phyloP scores from a whole-genome alignment of 2,113 vertebrate species.

The Balaeniceps rex region DNA sequence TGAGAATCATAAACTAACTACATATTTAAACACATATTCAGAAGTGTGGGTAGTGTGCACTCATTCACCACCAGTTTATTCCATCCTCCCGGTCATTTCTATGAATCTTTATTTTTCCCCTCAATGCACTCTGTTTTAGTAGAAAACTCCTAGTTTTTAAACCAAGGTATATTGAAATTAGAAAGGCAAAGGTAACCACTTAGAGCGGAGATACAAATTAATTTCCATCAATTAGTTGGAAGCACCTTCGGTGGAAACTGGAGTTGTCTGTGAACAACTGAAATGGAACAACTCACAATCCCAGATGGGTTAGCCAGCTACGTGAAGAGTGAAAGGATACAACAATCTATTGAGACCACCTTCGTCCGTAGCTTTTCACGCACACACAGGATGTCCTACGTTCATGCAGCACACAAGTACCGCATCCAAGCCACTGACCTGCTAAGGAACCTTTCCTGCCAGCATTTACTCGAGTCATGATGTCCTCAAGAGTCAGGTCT shows the following conservation, averaged over 20 bases:
- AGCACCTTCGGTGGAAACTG: not conserved
- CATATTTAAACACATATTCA: not conserved
- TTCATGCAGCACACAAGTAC: not conserved
- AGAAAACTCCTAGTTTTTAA: not conserved
- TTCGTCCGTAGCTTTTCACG: not conserved
- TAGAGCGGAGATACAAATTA: not conserved
- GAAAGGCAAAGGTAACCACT: not conserved
- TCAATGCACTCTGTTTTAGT: not conserved
- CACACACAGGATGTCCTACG: too few species aligned
- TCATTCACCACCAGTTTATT: not conserved
- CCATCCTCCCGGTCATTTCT: not conserved
- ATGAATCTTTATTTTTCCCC: not conserved
- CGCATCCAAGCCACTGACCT: slow-evolving; percentile 68
- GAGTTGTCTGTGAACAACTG: not conserved
- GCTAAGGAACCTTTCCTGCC: slow-evolving; percentile 88
- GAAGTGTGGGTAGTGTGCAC: not conserved
- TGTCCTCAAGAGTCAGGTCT: slow-evolving; percentile 89
- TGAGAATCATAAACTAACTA: not conserved
- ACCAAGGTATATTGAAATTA: not conserved
- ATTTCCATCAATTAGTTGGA: not conserved
- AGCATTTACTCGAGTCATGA: slow-evolving; percentile 90
- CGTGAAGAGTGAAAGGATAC: not conserved
- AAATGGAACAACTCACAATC: not conserved
- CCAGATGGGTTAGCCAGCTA: not conserved
- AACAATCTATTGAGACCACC: not conserved